Conservation (phyloP, 2,113 vertebrate species). For the Tamias sibiricus region DNA sequence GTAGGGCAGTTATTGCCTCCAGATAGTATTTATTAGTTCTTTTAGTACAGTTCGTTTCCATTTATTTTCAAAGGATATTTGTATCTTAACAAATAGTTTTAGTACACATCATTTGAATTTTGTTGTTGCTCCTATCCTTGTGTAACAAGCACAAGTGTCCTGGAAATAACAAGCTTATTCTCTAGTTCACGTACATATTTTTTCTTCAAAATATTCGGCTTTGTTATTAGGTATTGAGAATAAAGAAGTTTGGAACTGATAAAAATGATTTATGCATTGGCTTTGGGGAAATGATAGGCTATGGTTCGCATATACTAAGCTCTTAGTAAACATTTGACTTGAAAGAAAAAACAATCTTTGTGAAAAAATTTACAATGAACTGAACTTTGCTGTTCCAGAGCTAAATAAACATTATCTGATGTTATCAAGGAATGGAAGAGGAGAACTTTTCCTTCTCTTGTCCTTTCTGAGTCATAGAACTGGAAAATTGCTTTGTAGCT, state of each 20-base stretch:
- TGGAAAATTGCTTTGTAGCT: constrained; percentile 51
- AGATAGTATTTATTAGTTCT: background rate
- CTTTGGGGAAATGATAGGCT: constrained; percentile 1
- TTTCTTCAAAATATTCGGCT: constrained; percentile 23
- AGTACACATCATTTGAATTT: background rate
- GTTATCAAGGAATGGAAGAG: constrained; percentile 51
- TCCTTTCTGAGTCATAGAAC: constrained; percentile 52
- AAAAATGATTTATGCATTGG: constrained; percentile 15
- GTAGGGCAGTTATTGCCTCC: background rate
- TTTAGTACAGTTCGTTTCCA: background rate
- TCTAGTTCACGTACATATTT: background rate
- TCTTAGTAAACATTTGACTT: constrained; percentile 53
- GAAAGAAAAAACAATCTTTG: constrained; percentile 36
- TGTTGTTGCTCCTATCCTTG: background rate
- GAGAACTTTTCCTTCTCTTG: constrained; percentile 60
- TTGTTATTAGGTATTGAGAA: background rate
- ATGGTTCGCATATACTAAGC: constrained; percentile 9
- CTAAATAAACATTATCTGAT: constrained; percentile 61
- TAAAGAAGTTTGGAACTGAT: background rate
- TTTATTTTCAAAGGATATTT: background rate
- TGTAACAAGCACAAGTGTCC: constrained; percentile 21
- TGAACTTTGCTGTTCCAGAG: constrained; percentile 45
- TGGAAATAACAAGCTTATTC: background rate
- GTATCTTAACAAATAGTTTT: background rate
- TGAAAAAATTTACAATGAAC: constrained; percentile 32